phyloP scores from a whole-genome alignment of 37 sponge, comb jelly and placozoan genomes.

The Halichondria panicea region DNA sequence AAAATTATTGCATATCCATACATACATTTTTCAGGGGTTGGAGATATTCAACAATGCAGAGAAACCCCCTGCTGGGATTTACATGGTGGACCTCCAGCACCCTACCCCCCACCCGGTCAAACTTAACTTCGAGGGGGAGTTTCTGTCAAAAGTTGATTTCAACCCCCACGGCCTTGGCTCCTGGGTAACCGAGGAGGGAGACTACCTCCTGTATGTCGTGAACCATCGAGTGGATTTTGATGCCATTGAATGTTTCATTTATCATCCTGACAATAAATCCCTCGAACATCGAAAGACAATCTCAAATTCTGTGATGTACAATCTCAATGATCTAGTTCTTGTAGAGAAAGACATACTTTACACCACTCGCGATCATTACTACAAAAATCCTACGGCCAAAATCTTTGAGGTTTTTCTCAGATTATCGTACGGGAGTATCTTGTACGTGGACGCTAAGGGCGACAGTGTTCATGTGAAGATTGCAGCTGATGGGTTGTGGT shows the following conservation, averaged over 20 bases:
- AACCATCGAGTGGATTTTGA: slow-evolving; percentile 24
- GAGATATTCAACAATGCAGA: too few relatives aligned
- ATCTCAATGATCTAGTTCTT: slow-evolving; percentile 23
- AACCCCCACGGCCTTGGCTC: slow-evolving; percentile 37
- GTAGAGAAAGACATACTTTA: slow-evolving; percentile 19
- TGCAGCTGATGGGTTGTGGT: slow-evolving; percentile 13
- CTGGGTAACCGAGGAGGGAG: slow-evolving; percentile 40
- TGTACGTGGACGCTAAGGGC: background rate
- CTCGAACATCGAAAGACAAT: slow-evolving; percentile 15
- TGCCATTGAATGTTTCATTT: slow-evolving; percentile 23
- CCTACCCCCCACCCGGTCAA: background rate
- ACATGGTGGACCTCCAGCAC: slow-evolving; percentile 23
- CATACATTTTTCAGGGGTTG: background rate
- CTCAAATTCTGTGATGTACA: background rate
- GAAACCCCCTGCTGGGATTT: slow-evolving; percentile 5
- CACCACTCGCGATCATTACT: slow-evolving; percentile 21
- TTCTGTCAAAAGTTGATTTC: slow-evolving; percentile 1
- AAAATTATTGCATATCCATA: background rate
- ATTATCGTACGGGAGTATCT: background rate
- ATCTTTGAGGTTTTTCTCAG: background rate
- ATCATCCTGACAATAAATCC: background rate
- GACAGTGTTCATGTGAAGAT: background rate
- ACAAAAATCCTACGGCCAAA: background rate
- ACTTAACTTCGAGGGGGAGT: background rate
- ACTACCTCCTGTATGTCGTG: slow-evolving; percentile 24